Conservation (phyloP, 2,113 vertebrate species). For the Trematomus loennbergii region DNA sequence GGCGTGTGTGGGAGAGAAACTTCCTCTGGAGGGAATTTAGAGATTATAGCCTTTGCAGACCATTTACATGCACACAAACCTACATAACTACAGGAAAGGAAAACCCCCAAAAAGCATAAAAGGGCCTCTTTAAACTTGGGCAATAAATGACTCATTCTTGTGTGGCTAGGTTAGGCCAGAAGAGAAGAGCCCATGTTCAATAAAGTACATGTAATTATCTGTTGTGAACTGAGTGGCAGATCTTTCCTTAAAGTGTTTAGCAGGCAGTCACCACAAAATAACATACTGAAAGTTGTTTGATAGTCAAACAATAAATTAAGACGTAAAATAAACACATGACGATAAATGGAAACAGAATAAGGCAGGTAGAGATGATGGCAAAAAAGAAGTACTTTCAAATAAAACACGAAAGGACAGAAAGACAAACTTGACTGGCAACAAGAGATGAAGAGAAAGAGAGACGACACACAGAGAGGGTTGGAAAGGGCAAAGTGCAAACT, state of each 20-base stretch:
- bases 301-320: constrained; percentile 22
- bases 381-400: constrained; percentile 22
- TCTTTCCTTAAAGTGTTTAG: constrained; percentile 9
- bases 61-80: too few species aligned
- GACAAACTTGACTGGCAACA: constrained; percentile 69
- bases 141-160: constrained; percentile 31
- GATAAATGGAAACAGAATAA: constrained; percentile 17
- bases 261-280: constrained; percentile 57
- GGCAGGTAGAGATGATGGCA: constrained; percentile 11
- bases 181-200: constrained; percentile 32
- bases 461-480: constrained; percentile 38
- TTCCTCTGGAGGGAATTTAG: too few species aligned
- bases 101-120: not conserved
- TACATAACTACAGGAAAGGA: too few species aligned
- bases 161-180: constrained; percentile 50
- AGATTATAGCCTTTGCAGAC: too few species aligned
- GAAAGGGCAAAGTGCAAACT: constrained; percentile 66
- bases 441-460: constrained; percentile 45
- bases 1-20: too few species aligned
- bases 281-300: constrained; percentile 15
- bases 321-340: constrained; percentile 2
- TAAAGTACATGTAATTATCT: too few species aligned
- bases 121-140: too few species aligned
- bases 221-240: constrained; percentile 1
- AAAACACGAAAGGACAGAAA: constrained; percentile 30